These are phyloP conservation scores for Pantherophis guttatus DNA, from an alignment of 2,113 vertebrate species.

Conservation along the genomic window DNA sequence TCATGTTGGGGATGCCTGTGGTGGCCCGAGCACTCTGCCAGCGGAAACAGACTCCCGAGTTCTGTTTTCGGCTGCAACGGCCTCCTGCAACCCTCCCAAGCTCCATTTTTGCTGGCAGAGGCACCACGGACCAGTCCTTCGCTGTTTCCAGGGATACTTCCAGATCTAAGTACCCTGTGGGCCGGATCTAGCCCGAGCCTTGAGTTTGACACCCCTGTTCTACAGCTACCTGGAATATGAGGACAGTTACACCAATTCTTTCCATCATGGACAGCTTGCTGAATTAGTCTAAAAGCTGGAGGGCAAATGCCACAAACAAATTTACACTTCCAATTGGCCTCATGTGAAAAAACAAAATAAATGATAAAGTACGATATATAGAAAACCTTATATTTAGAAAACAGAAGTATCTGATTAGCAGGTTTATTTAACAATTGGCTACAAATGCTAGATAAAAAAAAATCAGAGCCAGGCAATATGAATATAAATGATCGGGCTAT, in stretches of 20 bases:
- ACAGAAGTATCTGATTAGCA: background rate
- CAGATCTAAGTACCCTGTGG: too few relatives aligned
- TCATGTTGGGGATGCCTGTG: too few relatives aligned
- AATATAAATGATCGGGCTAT: background rate
- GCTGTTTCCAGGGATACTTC: too few relatives aligned
- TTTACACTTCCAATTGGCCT: background rate
- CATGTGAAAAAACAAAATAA: background rate
- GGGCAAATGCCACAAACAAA: background rate
- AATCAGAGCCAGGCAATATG: background rate
- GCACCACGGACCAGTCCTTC: too few relatives aligned
- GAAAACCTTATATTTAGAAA: background rate
- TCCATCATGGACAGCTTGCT: background rate
- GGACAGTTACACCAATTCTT: background rate
- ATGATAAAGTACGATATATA: background rate
- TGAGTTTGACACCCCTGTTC: too few relatives aligned
- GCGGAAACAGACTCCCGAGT: too few relatives aligned
- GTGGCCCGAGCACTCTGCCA: too few relatives aligned
- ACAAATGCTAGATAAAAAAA: background rate
- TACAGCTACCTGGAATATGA: background rate
- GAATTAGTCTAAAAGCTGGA: background rate
- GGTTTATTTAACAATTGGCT: background rate
- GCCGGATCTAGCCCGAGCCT: too few relatives aligned
- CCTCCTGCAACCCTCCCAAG: too few relatives aligned
- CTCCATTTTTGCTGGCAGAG: too few relatives aligned
- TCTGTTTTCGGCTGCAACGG: too few relatives aligned